Conservation (phyloP, 2,113 vertebrate species). For the Fregetta grallaria region DNA sequence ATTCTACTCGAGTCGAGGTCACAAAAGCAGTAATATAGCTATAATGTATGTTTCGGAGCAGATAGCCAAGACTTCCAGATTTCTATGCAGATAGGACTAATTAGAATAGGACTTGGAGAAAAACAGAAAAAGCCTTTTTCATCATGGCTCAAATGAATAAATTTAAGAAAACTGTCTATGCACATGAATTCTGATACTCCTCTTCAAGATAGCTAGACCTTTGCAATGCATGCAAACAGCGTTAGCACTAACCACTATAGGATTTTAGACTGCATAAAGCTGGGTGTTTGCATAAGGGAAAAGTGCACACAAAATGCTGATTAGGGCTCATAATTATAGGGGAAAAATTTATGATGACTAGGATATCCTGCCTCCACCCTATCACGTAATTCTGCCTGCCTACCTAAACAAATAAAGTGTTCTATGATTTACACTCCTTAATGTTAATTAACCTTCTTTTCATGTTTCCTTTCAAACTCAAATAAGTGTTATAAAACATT, state of each 20-base stretch:
- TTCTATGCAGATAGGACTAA: neutral
- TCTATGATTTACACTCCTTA: neutral
- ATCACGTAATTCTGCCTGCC: conserved; percentile 42
- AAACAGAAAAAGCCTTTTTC: neutral
- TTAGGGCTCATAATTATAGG: conserved; percentile 14
- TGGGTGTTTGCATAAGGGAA: neutral
- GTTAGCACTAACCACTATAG: neutral
- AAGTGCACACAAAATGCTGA: neutral
- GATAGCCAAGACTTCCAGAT: neutral
- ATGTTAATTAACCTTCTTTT: neutral
- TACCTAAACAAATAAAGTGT: conserved; percentile 37
- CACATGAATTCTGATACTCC: neutral
- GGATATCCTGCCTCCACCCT: conserved; percentile 80
- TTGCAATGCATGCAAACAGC: neutral
- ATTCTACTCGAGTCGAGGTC: neutral
- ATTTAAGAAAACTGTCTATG: neutral
- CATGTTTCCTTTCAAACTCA: neutral
- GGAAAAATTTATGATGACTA: conserved; percentile 66
- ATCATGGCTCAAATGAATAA: neutral
- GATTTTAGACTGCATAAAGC: neutral
- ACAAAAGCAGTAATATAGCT: neutral
- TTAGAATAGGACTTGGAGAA: neutral
- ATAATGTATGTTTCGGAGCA: neutral
- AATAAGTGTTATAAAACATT: neutral
- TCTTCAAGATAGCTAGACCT: neutral